These are phyloP conservation scores for Laodelphax striatellus DNA, from an alignment of 1,140 invertebrate species.

Conservation along the genomic window DNA sequence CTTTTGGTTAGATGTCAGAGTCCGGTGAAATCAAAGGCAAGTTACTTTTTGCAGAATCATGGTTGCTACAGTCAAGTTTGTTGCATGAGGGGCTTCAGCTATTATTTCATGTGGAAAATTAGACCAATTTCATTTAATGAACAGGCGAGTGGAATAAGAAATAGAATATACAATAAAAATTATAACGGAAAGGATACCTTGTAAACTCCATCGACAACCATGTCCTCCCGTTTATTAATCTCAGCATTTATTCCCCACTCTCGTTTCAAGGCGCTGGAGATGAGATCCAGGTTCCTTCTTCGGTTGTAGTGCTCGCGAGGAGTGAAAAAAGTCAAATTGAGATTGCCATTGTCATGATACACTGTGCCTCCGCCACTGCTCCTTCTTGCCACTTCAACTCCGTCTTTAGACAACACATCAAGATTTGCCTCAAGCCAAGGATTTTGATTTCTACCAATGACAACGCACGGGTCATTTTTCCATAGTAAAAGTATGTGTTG, in stretches of 20 bases:
- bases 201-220: conserved; percentile 62
- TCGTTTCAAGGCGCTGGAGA: conserved; percentile 63
- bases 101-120: no score
- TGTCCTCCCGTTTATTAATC: conserved; percentile 70
- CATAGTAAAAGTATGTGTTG: conserved; percentile 80
- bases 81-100: no score
- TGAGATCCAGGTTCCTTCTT: conserved; percentile 72
- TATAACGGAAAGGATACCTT: conserved; percentile 49
- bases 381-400: conserved; percentile 65
- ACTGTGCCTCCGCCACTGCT: conserved; percentile 95
- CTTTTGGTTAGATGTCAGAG: no score
- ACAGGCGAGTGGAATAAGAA: no score
- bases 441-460: conserved; percentile 94
- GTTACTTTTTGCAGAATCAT: no score
- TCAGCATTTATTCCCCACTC: conserved; percentile 63
- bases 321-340: conserved; percentile 87
- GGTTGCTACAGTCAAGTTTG: no score
- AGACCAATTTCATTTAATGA: no score
- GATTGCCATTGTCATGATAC: conserved; percentile 88
- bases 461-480: conserved; percentile 85
- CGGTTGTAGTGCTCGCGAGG: conserved; percentile 64
- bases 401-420: conserved; percentile 42
- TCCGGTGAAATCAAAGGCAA: no score
- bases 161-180: no score
- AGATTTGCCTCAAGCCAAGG: conserved; percentile 84